Evolutionary conservation across 2,888 invertebrate genomes (phyloP), one percentile per base, ranked within the genome.

Genomic region (Caenorhabditis afra): DNA sequence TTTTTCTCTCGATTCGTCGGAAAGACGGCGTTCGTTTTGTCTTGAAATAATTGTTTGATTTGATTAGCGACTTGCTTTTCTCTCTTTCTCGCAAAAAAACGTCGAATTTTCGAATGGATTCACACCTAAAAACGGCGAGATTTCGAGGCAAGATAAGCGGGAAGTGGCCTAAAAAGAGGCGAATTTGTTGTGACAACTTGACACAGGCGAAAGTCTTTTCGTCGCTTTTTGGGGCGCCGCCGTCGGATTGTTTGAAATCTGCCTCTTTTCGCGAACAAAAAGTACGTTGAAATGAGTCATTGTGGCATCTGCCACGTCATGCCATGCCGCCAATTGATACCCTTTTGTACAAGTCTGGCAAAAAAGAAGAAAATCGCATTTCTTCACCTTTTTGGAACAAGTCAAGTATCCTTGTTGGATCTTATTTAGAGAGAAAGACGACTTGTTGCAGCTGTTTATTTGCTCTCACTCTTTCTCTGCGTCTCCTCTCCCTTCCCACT

Each of bases 141-240:
- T 52, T 11, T n/a, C 45, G n/a, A 16, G 14, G 1, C 18, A n/a
- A 59, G 68, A 68, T 68, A 68, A 61, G 29, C 22, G 20, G 35
- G 49, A 41, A 41, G 4, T 49, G 67, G 50, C 67, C 50, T 50
- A 67, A 67, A 67, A 67, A 29, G 29, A 61, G 35, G 39, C 29
- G 45, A 68, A 68, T 68, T 61, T 59, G 68, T 61, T 68, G 59
- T 68, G 59, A 68, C 59, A 68, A 68, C 3, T 7, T 29, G 29
- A 29, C n/a, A n/a, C n/a, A n/a, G n/a, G n/a, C 18, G 14, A 50
- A 23, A 52, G 50, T 52, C 45, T 4, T 65, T 20, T 52, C 53
- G 41, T 64, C 41, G 47, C 37, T 58, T 58, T 20, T 67, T 49
- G 49, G n/a, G n/a, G n/a, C n/a, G n/a, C n/a, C n/a, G n/a, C n/a